Conservation (phyloP, 2,113 vertebrate species). For the Bombycilla garrulus region DNA sequence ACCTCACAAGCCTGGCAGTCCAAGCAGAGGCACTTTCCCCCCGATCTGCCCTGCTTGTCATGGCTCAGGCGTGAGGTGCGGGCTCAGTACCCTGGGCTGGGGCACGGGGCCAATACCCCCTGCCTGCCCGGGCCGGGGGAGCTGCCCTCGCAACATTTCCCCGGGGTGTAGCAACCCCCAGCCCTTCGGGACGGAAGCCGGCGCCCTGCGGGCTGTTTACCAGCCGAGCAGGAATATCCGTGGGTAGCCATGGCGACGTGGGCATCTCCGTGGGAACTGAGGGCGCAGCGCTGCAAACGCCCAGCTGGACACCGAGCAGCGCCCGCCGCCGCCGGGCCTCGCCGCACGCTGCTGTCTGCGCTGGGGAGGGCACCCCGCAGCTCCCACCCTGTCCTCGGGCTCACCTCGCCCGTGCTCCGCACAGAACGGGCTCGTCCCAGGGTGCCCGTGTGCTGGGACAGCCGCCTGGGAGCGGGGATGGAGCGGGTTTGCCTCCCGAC, state of each 20-base stretch:
- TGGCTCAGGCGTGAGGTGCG: rapidly evolving
- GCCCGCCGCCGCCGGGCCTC: rapidly evolving
- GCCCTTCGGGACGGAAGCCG: background rate
- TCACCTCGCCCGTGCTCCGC: rapidly evolving
- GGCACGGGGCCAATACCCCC: rapidly evolving
- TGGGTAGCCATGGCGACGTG: constrained; percentile 41
- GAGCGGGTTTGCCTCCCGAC: background rate
- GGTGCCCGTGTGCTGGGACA: rapidly evolving
- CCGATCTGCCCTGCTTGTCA: no score
- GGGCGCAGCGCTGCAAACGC: background rate
- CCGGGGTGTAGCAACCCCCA: constrained; percentile 9
- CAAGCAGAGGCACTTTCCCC: rapidly evolving
- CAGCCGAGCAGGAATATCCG: background rate
- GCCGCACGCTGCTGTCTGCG: rapidly evolving
- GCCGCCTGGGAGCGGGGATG: background rate
- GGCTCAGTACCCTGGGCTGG: background rate
- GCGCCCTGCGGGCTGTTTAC: constrained; percentile 26
- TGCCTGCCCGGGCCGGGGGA: rapidly evolving
- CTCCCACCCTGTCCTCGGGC: background rate
- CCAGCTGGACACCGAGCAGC: background rate
- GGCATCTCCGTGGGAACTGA: constrained; percentile 42
- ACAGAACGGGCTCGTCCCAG: background rate
- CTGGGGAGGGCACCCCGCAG: rapidly evolving
- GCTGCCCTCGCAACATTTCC: background rate
- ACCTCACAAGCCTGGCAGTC: rapidly evolving